phyloP scores from a whole-genome alignment of 2,888 invertebrate genomes.

The Malthinus seriepunctatus region DNA sequence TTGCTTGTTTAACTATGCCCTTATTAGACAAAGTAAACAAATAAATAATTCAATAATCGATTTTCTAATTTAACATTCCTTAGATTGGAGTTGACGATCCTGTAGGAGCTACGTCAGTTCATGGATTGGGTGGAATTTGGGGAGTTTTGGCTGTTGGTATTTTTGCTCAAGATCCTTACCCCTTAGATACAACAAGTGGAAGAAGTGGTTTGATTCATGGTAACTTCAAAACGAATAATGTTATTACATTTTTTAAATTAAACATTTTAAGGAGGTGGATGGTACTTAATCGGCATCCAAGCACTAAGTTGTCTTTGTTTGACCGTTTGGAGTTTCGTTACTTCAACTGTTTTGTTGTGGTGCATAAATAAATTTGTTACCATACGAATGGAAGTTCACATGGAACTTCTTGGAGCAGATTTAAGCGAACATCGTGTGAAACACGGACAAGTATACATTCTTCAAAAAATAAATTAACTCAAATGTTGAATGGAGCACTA shows the following conservation, averaged over 20 bases:
- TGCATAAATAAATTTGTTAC: conserved; percentile 76
- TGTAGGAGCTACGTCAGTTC: conserved; percentile 88
- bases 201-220: conserved; percentile 76
- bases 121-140: conserved; percentile 77
- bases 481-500: no score
- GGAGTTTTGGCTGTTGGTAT: conserved; percentile 82
- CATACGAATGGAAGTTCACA: conserved; percentile 85
- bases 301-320: conserved; percentile 72
- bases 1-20: conserved; percentile 73
- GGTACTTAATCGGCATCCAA: conserved; percentile 86
- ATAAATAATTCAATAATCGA: no score
- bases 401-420: conserved; percentile 88
- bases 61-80: neutral
- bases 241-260: no score
- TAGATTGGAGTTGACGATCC: conserved; percentile 82
- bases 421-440: conserved; percentile 83
- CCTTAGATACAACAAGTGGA: conserved; percentile 79
- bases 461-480: neutral
- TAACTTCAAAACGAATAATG: conserved; percentile 37
- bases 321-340: conserved; percentile 71
- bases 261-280: conserved; percentile 72
- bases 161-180: conserved; percentile 83
- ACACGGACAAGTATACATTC: conserved; percentile 64
- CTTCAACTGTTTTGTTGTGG: conserved; percentile 76
- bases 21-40: conserved; percentile 67